Base-by-base conservation (phyloP, 2,888 invertebrate genomes). In the Tiliacea aurago region DNA sequence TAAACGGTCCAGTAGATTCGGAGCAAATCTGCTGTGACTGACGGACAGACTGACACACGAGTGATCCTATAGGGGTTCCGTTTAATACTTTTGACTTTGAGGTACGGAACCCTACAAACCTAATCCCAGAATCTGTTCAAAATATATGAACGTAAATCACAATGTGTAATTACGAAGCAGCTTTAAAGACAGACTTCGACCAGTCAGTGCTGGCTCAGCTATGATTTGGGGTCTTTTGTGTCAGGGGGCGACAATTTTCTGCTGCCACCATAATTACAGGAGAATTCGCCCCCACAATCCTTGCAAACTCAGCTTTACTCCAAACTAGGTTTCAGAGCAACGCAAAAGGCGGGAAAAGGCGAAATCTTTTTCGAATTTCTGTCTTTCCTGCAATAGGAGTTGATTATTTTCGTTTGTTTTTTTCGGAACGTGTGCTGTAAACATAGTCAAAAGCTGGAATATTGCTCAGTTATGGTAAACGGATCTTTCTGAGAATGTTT, bases 191-290 rank as follows among this genome's bases (percentile, higher is more conserved):
- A 79, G 87, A 66, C 75, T 70, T 62, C 65, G 65, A 73, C 68
- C 43, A 70, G 77, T 81, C 81, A 78, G 78, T 81, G 84, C 86
- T 83, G 67, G 78, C 80, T 87, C 87, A 86, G 84, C 70, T 72
- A 76, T 76, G 83, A 78, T 81, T 85, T 74, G 76, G 77, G 72
- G 81, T 78, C 83, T 87, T 86, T 86, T 86, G 84, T 74, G 68
- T 70, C 51, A 78, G 79, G 70, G 76, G 64, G 74, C 81, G 85
- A 83, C 84, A 86, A 90, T 89, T 90, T 89, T 88, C 86, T 73
- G 62, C 70, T 68, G 61, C 77, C 77, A 72, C 83, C 84, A 83
- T 88, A 87, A 89, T 89, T 87, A 83, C 84, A 81, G 76, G 77
- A 81, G 85, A 83, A 78, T 81, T 81, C 73, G 84, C 84, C 78